These are phyloP conservation scores for Cyrtodaria siliqua DNA, from an alignment of 2,888 invertebrate genomes.

Conservation along the genomic window DNA sequence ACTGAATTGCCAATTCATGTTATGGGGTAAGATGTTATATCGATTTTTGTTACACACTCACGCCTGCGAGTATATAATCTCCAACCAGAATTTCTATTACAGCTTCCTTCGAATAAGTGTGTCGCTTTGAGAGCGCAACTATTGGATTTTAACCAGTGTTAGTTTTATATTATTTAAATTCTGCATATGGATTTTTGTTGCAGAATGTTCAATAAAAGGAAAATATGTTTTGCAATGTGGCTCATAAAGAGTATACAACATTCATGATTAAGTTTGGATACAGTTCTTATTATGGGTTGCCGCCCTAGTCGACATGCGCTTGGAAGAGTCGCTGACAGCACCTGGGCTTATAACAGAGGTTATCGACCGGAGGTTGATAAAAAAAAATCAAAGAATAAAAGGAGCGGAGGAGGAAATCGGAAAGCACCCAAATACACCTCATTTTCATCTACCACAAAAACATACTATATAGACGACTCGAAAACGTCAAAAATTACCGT, in stretches of 20 bases:
- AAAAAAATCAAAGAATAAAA: constrained; percentile 40
- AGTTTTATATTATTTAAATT: too few relatives aligned
- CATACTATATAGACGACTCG: constrained; percentile 58
- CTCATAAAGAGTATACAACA: too few relatives aligned
- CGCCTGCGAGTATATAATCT: background rate
- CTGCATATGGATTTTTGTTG: too few relatives aligned
- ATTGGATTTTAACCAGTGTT: too few relatives aligned
- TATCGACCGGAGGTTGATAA: constrained; percentile 34
- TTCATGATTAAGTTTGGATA: background rate
- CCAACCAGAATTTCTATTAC: too few relatives aligned
- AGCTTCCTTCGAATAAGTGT: too few relatives aligned
- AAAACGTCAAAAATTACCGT: constrained; percentile 72
- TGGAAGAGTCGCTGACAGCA: constrained; percentile 52
- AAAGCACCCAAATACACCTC: constrained; percentile 41
- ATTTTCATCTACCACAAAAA: constrained; percentile 65
- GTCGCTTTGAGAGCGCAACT: too few relatives aligned
- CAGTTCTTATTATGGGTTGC: constrained; percentile 39
- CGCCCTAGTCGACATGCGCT: constrained; percentile 50
- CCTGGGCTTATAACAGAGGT: constrained; percentile 43
- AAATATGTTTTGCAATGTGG: too few relatives aligned
- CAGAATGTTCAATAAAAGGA: too few relatives aligned
- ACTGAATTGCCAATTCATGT: too few relatives aligned
- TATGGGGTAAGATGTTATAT: background rate
- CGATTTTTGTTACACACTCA: background rate
- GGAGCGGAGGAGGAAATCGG: constrained; percentile 13